These are phyloP conservation scores for Otus scops DNA, from an alignment of 2,797 vertebrate species.

Conservation along the genomic window DNA sequence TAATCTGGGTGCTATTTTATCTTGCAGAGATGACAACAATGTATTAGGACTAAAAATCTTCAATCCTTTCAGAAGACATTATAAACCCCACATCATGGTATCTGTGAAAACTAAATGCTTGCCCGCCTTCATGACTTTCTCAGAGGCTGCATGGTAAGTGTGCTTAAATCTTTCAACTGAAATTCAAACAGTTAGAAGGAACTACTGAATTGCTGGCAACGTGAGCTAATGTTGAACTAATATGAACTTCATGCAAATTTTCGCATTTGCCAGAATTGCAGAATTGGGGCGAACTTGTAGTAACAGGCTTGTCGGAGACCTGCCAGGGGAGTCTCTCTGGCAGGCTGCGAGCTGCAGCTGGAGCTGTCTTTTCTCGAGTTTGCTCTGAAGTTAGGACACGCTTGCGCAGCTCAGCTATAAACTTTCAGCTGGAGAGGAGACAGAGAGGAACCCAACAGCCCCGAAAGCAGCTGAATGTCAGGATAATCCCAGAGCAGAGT, in stretches of 20 bases:
- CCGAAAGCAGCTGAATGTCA: background rate
- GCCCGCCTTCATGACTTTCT: background rate
- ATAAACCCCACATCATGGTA: background rate
- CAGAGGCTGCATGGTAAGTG: background rate
- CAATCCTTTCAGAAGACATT: background rate
- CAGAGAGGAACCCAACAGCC: background rate
- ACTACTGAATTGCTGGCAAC: slow-evolving; percentile 7
- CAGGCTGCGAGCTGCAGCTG: slow-evolving; percentile 11
- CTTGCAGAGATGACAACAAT: background rate
- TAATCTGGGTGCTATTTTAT: background rate
- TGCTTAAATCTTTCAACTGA: background rate
- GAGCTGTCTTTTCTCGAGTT: background rate
- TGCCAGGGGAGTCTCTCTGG: slow-evolving; percentile 23
- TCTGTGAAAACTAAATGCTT: background rate
- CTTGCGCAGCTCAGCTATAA: background rate
- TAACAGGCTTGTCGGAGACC: slow-evolving; percentile 1
- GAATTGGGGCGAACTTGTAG: background rate
- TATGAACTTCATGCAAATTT: slow-evolving; percentile 29
- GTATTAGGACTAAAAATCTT: background rate
- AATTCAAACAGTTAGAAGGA: background rate
- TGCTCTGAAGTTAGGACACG: background rate
- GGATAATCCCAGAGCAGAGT: background rate
- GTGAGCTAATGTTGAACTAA: slow-evolving; percentile 42
- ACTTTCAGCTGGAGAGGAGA: background rate
- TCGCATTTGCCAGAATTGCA: background rate